Evolutionary conservation across 2,797 vertebrate genomes (phyloP), one percentile per base, ranked within the genome.

Genomic region (Sebastes cheni): DNA sequence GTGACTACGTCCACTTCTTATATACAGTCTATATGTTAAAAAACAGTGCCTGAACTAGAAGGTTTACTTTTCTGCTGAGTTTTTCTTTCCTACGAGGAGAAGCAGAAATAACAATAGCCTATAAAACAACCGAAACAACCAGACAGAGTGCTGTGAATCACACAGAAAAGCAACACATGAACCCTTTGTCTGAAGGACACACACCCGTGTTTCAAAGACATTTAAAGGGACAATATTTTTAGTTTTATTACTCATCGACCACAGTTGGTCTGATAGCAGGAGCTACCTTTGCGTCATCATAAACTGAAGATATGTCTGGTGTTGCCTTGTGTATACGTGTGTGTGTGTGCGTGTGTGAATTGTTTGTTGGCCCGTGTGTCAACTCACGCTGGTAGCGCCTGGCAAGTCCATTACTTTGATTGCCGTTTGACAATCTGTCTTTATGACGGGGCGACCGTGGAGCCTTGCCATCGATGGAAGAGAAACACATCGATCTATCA

Each of bases 401-500:
- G 85, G 90, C 52, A 75, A 94, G 91, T 94, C 92, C 93, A 94
- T 94, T 94, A 93, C 92, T 95, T 92, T 94, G 95, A 95, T 95
- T 95, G 94, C 90, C 29, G 75, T 93, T 94, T 94, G 93, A 95
- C 95, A 92, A 94, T 93, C 93, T 93, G 90, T 95, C 94, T 96
- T 96, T 95, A 95, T 94, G 95, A 95, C 93, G 89, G 95, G 90
- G 90, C 85, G 81, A 91, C 86, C 72, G 62, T 75, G 73, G 91
- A 88, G 92, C 89, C 86, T 89, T 59, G 75, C 90, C 92, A 90
- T 95, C 89, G 81, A 92, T 89, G 87, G 90, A 91, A 91, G 90
- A 95, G 92, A 95, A 95, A 95, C 93, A 93, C 91, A 95, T 96
- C 87, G 94, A 96, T 95, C 92, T 85, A 89, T 94, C 88, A 89